phyloP scores from a whole-genome alignment of 2,113 vertebrate genomes.

The Cyanocitta stelleri region DNA sequence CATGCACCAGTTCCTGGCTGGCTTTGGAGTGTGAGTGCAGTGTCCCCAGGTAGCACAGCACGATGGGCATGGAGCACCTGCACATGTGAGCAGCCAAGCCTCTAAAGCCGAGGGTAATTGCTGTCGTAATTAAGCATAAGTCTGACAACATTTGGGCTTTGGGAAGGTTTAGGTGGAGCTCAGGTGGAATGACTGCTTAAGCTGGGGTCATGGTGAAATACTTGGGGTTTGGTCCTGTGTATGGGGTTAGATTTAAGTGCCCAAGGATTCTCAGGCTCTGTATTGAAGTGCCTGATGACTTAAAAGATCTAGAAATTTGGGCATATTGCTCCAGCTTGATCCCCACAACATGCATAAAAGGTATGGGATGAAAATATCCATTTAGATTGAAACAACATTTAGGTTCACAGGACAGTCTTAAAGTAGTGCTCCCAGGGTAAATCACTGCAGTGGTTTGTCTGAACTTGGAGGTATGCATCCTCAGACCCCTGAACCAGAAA shows the following conservation, averaged over 20 bases:
- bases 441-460: not conserved
- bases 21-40: not conserved
- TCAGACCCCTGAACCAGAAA: not conserved
- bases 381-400: not conserved
- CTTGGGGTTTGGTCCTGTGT: not conserved
- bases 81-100: rapidly evolving
- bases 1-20: not conserved
- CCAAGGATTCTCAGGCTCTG: not conserved
- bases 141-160: not conserved
- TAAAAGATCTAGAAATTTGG: not conserved
- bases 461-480: not conserved
- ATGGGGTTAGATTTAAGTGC: not conserved
- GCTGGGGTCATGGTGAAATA: not conserved
- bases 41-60: not conserved
- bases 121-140: not conserved
- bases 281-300: not conserved
- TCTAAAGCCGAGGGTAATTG: not conserved
- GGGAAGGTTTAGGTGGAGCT: not conserved
- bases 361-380: not conserved
- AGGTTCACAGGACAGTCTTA: not conserved
- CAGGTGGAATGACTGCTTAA: not conserved
- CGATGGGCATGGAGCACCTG: rapidly evolving
- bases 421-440: not conserved
- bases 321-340: not conserved
- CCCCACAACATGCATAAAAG: not conserved